Evolutionary conservation across 37 sponge, comb jelly and placozoan species (phyloP), one percentile per base, ranked within the genome.

Genomic region (Spongilla lacustris): DNA sequence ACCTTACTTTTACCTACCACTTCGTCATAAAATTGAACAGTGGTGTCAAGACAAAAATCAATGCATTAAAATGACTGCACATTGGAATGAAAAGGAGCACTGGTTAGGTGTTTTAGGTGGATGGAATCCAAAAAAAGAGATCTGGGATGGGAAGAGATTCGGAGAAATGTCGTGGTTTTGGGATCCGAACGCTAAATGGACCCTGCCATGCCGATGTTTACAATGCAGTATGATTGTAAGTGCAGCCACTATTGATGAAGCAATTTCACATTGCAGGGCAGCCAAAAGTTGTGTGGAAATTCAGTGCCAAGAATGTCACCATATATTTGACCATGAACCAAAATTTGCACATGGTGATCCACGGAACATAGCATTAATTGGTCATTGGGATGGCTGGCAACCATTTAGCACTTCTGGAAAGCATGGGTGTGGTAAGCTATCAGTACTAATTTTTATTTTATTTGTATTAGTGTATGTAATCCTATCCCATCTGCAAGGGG

Each of bases 341-440:
- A 50, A 78, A 85, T n/a, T n/a, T n/a, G n/a, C n/a, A n/a, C n/a
- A n/a, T n/a, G n/a, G n/a, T n/a, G n/a, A n/a, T 76, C 85, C 85
- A 50, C n/a, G 85, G 67, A 85, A 85, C 31, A 50, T 77, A 33
- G 85, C 78, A 19, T 25, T 85, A 21, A 66, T 85, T 21, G 78
- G 77, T 21, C 85, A 85, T 30, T 75, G 78, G 78, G 85, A 85
- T 85, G 85, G 85, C 5, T 85, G 77, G 77, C 68, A 75, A 32
- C 78, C 84, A 10, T 74, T 74, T 84, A 14, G 31, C 9, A 26
- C 77, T 26, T 50, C 66, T 38, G 74, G 66, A 35, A 83, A 73
- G 22, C 84, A 83, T 73, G 74, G 74, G 24, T 83, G 50, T 73
- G 75, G 84, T 83, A 22, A 38, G 84, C 50, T 23, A 29, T 73